Percentiles rank a stretch among this genome's conserved stretches.
Evolutionary conservation across 2,113 vertebrate genomes (phyloP).

Genomic region (Typhlomys cinereus): DNA sequence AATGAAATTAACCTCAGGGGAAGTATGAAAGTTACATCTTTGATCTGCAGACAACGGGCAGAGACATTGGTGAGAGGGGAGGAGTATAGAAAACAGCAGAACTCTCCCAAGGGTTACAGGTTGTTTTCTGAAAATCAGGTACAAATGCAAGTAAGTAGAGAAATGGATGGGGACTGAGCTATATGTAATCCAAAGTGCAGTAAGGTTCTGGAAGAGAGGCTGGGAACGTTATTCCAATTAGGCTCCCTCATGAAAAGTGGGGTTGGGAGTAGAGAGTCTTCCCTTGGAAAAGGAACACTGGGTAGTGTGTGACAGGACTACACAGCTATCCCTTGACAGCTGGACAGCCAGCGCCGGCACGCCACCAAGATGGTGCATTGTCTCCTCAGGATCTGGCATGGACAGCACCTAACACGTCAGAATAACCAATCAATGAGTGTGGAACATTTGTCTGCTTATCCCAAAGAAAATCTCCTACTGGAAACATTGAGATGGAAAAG

Average conservation of each 20-base stretch:
- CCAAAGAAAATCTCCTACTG: constrained; percentile 10
- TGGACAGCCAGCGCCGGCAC: not conserved
- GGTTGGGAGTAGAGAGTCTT: not conserved
- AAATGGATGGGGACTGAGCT: not conserved
- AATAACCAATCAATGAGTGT: not conserved
- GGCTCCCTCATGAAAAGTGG: not conserved
- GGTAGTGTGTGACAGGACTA: not conserved
- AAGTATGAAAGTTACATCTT: too few relatives aligned
- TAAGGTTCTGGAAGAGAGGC: not conserved
- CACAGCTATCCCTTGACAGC: not conserved
- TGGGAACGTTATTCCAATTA: not conserved
- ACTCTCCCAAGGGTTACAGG: not conserved
- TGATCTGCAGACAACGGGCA: too few relatives aligned
- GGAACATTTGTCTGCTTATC: not conserved
- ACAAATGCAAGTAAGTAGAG: not conserved
- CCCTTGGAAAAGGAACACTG: not conserved
- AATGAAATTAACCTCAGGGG: too few relatives aligned
- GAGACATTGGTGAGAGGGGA: not conserved
- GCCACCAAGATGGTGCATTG: not conserved
- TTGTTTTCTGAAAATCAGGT: constrained; percentile 20
- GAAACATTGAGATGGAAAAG: not conserved
- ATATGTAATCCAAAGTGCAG: not conserved
- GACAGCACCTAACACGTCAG: not conserved
- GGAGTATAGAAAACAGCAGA: not conserved
- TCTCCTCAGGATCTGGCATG: not conserved